Evolutionary conservation across 1,140 invertebrate species (phyloP).

Genomic region (Drosophila auraria): DNA sequence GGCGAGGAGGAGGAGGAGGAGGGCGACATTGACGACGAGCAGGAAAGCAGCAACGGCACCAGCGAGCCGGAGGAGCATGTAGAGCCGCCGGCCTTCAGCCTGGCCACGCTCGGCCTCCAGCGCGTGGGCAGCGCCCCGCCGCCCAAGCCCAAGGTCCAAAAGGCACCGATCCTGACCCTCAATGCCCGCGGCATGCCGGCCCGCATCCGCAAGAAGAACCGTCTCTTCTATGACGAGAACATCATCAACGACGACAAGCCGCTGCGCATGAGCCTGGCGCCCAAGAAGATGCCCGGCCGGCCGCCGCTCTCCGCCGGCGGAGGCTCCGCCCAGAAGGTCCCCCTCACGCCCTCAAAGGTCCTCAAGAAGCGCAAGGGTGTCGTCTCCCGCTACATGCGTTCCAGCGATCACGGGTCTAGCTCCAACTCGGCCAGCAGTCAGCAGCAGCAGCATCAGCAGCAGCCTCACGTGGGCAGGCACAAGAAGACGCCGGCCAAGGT

Average conservation of each 20-base stretch:
- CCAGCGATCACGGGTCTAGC: constrained; percentile 72
- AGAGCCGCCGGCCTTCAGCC: constrained; percentile 89
- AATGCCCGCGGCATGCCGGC: constrained; percentile 95
- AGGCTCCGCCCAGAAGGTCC: constrained; percentile 79
- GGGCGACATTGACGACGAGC: constrained; percentile 23
- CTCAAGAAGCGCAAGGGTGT: constrained; percentile 86
- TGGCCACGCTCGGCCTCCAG: constrained; percentile 91
- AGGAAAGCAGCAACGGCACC: constrained; percentile 74
- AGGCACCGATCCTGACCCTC: constrained; percentile 90
- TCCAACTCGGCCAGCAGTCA: constrained; percentile 41
- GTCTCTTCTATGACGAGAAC: constrained; percentile 96
- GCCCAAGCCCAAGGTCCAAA: constrained; percentile 88
- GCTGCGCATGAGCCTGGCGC: constrained; percentile 87
- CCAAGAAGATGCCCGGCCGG: constrained; percentile 81
- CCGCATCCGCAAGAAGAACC: constrained; percentile 95
- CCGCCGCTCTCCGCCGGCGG: constrained; percentile 39
- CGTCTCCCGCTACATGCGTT: constrained; percentile 79
- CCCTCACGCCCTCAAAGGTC: constrained; percentile 84
- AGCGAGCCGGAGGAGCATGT: constrained; percentile 86
- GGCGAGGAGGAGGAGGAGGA: constrained; percentile 47
- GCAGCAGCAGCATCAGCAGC: constrained; percentile 2
- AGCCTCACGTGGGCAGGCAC: constrained; percentile 9
- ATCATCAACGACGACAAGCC: constrained; percentile 92
- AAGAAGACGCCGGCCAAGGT: constrained; percentile 44
- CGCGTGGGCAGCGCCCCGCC: constrained; percentile 91